These are phyloP conservation scores for Alcis repandata DNA, from an alignment of 2,888 invertebrate species.

Conservation along the genomic window DNA sequence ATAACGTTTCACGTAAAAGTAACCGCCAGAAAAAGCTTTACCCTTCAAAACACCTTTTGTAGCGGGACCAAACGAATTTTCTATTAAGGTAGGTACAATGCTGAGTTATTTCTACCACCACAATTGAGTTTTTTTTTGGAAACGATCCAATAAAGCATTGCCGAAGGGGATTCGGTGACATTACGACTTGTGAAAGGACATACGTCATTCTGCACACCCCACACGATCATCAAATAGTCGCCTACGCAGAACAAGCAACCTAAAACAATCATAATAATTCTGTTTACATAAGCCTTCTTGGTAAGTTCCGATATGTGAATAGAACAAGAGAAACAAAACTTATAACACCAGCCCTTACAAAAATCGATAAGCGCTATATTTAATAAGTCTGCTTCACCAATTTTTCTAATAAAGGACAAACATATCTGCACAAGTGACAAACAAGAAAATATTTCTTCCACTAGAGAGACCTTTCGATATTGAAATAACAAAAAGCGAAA, in stretches of 20 bases:
- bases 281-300: background rate
- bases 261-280: slow-evolving; percentile 4
- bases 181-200: slow-evolving; percentile 45
- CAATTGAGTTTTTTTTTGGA: slow-evolving; percentile 76
- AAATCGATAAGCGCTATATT: background rate
- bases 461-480: slow-evolving; percentile 32
- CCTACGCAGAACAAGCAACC: slow-evolving; percentile 21
- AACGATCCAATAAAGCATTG: slow-evolving; percentile 70
- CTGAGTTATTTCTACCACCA: slow-evolving; percentile 56
- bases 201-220: slow-evolving; percentile 52
- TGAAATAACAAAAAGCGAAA: slow-evolving; percentile 38
- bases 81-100: slow-evolving; percentile 47
- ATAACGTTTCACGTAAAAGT: background rate
- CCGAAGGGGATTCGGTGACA: slow-evolving; percentile 53
- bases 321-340: too few species aligned
- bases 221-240: slow-evolving; percentile 39
- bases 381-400: slow-evolving; percentile 4
- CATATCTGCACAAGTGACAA: slow-evolving; percentile 22
- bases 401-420: slow-evolving; percentile 27
- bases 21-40: slow-evolving; percentile 1
- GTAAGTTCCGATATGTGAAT: too few species aligned
- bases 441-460: slow-evolving; percentile 28
- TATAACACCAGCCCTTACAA: background rate
- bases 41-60: slow-evolving; percentile 5
- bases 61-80: slow-evolving; percentile 34